A percentile compares a stretch with the other conserved stretches of the same genome.
These are phyloP conservation scores for Cynodonichthys magdalenae DNA, from an alignment of 2,797 vertebrate species.

Conservation along the genomic window DNA sequence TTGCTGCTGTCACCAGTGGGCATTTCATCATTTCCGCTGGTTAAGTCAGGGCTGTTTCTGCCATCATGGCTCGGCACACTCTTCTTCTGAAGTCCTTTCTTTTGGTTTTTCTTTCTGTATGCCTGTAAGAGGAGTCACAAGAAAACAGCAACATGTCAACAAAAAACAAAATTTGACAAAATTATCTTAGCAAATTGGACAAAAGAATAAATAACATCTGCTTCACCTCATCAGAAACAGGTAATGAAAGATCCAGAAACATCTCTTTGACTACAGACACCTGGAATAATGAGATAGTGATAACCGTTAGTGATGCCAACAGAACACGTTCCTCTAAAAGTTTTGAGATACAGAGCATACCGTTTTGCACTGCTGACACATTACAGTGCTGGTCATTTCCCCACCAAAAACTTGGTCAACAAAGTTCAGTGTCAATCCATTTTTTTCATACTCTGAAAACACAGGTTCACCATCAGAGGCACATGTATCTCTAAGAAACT, in stretches of 20 bases:
- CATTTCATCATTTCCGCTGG: conserved; percentile 80
- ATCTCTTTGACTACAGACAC: conserved; percentile 93
- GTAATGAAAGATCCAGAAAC: conserved; percentile 97
- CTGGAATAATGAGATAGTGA: conserved; percentile 65
- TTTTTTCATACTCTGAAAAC: conserved; percentile 90
- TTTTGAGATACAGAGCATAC: conserved; percentile 70
- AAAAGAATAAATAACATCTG: not conserved
- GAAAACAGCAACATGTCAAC: not conserved
- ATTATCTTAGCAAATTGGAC: not conserved
- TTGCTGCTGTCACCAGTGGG: conserved; percentile 84
- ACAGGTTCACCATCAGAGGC: conserved; percentile 8
- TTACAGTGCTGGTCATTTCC: conserved; percentile 92
- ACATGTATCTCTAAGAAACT: not conserved
- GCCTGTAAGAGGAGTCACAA: conserved; percentile 53
- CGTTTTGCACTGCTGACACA: conserved; percentile 95
- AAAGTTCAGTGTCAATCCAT: conserved; percentile 84
- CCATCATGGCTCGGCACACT: conserved; percentile 74
- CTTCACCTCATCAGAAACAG: conserved; percentile 93
- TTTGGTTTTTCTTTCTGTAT: conserved; percentile 83
- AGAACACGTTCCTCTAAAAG: not conserved
- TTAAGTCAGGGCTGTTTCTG: conserved; percentile 64
- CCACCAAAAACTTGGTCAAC: conserved; percentile 96
- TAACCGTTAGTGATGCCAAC: not conserved
- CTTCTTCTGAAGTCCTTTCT: conserved; percentile 67
- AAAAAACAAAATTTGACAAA: not conserved